Evolutionary conservation across 2,888 invertebrate genomes (phyloP).

Genomic region (Spilosoma lubricipeda): DNA sequence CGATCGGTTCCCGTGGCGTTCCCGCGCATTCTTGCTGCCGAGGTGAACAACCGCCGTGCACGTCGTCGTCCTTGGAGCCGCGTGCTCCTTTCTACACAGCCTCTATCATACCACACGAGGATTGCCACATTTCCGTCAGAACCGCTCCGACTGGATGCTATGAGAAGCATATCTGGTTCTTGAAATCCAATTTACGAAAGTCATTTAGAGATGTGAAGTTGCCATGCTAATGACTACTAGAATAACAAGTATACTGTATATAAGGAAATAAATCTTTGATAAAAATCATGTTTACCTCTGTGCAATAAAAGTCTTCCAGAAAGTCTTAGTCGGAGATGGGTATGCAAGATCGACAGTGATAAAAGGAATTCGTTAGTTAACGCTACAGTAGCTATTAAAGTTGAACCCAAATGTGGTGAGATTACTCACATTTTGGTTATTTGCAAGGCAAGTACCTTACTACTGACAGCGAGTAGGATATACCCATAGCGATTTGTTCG

Average conservation of each 20-base stretch:
- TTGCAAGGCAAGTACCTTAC: no score
- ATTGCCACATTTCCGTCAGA: conserved; percentile 48
- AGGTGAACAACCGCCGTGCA: conserved; percentile 82
- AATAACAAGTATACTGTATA: not conserved
- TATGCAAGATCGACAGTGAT: not conserved
- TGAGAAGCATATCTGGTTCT: conserved; percentile 28
- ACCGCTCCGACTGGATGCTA: conserved; percentile 36
- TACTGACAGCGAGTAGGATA: conserved; percentile 28
- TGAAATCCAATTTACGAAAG: conserved; percentile 34
- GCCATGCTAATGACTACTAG: conserved; percentile 9
- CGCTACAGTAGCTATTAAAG: conserved; percentile 41
- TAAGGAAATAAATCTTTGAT: not conserved
- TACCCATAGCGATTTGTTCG: conserved; percentile 9
- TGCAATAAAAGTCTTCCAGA: not conserved
- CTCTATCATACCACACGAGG: conserved; percentile 50
- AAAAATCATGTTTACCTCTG: not conserved
- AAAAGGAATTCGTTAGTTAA: conserved; percentile 20
- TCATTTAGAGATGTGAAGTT: conserved; percentile 23
- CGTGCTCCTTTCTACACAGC: conserved; percentile 79
- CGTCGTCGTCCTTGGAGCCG: conserved; percentile 78
- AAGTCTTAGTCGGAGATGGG: not conserved
- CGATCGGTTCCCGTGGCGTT: conserved; percentile 64
- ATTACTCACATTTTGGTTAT: conserved; percentile 54
- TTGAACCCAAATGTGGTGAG: conserved; percentile 45
- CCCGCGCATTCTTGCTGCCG: conserved; percentile 75